Evolutionary conservation across 2,888 invertebrate genomes (phyloP), one percentile per base, ranked within the genome.

Genomic region (Macaria notata): DNA sequence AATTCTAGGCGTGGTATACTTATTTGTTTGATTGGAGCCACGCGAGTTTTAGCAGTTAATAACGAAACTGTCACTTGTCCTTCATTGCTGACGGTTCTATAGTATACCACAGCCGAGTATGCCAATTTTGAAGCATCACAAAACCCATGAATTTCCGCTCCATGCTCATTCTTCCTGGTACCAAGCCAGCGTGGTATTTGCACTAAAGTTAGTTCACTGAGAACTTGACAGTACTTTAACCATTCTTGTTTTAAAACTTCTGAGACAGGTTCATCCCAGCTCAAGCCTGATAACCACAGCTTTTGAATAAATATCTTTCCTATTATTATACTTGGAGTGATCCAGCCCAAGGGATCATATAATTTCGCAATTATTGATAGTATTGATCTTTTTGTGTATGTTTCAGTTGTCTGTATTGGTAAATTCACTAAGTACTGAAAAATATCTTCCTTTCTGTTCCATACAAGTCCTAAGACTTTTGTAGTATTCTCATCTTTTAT

Each of bases 291-390:
- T n/a, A 73, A 38, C 75, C 77, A 77, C 3, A 75, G 46, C 49
- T 63, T 68, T 54, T 76, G 74, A 3, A 77, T 74, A 4, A 75
- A 66, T 9, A 73, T 52, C 41, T 78, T 75, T 0, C 71, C 67
- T 7, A 36, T 50, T n/a, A 75, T 59, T 0, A 75, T 63, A 1
- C 31, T 42, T 0, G 72, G 73, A 0, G 73, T 68, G 0, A 72
- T 45, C 75, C 76, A 78, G 0, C 76, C 76, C 0, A 75, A 39
- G 0, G 75, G 75, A 48, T 76, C 73, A 49, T 68, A 79, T 1
- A 77, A 43, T 0, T 64, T 48, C 7, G 71, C 49, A 4, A 77
- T 69, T 9, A 75, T 72, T 1, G 75, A 72, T 6, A 73, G 60
- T 19, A 78, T 61, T 36, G 47, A 65, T 59, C 75, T 66, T 65